Base-by-base conservation (phyloP, 2,888 invertebrate genomes). In the Hyposoter dolosus region DNA sequence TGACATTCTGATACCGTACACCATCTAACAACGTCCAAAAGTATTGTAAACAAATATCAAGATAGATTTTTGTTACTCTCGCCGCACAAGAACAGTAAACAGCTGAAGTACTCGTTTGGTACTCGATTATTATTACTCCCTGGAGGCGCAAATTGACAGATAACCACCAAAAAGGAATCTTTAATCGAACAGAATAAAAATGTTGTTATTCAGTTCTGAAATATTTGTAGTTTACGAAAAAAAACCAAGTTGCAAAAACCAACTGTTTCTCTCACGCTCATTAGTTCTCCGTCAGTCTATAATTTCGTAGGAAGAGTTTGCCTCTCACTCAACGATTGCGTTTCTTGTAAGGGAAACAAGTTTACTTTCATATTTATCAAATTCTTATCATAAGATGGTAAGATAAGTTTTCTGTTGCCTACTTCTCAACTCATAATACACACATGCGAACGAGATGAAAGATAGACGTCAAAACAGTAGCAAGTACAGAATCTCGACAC, bases 331-430 rank as follows among this genome's bases (percentile, higher is more conserved):
- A 9, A 7, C 83, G 86, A 72, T 74, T 3, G 77, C 86, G 66
- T 63, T 63, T 76, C 40, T 40, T 19, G 23, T 72, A 71, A 56
- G 68, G 1, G 10, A 71, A n/a, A 23, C 23, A n/a, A 6, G 1
- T 19, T 35, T 19, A 19, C 28, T 12, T 72, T 45, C 45, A 50
- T 53, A 12, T 56, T 56, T 2, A 9, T 5, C 0, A 56, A 56
- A 7, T 47, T 23, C 19, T 72, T 82, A 63, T 45, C 69, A 28
- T 53, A 65, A 6, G 78, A 69, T 50, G 86, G 40, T 84, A 82
- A 82, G 23, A 74, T 50, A 60, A 23, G 15, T 40, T 10, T 17
- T 40, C 17, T 76, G n/a, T 77, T 77, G 32, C 19, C 7, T 47
- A 19, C 15, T 60, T 60, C 15, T 28, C 12, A 60, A 28, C 23